Evolutionary conservation across 2,113 vertebrate species (phyloP), one percentile per base, ranked within the genome.

Genomic region (Hydrochoerus hydrochaeris): DNA sequence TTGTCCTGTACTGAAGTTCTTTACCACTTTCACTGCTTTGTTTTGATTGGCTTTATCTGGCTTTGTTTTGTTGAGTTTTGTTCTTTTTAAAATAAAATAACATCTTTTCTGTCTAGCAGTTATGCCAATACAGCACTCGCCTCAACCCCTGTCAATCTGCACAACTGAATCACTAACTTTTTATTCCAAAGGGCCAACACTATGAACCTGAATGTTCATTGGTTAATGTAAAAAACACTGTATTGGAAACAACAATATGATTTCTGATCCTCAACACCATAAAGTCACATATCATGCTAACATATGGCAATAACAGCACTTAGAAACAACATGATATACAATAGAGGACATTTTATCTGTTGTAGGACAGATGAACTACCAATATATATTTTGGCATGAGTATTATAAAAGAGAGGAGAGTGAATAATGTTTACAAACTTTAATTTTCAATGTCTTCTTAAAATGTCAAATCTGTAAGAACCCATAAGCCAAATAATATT

Each of bases 121-220:
- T 52, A 52, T 52, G 49, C 49, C 11, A 52, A 52, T 52, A 63
- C n/a, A 90, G 28, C 60, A 11, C 60, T 62, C 9, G 1, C 26
- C 26, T 26, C 60, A 87, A 46, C 41, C 19, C 16, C 46, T 32
- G 30, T 86, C 41, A 89, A 22, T 57, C 41, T 69, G 20, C 30
- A 71, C 44, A 94, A 92, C 38, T 86, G 22, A 85, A 65, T 92
- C 41, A 63, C 78, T 78, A 35, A 62, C 24, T 85, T 82, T 97
- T 17, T 5, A 52, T 86, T 75, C 82, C 62, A 75, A 49, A 83
- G 83, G 52, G 13, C 32, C 65, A 65, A 49, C 26, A 63, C 0
- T 80, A 6, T 92, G 26, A 60, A 92, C 35, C 24, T 52, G n/a
- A 94, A 85, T 67, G 4, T 49, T 90, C 52, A 54, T 81, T 90